These are phyloP conservation scores for Bimastos eiseni DNA, from an alignment of 2,888 invertebrate species.

Conservation along the genomic window DNA sequence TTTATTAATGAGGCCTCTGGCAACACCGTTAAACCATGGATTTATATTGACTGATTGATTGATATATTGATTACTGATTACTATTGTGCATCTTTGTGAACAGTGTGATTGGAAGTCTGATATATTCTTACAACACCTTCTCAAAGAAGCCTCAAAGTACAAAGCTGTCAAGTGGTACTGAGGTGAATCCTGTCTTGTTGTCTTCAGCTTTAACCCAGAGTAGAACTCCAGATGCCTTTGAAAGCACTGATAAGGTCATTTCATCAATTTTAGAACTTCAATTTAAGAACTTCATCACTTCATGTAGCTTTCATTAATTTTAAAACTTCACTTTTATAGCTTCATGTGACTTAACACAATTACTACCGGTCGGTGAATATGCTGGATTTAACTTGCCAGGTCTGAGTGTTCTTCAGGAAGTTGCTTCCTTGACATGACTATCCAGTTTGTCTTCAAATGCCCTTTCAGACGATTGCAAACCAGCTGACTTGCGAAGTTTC, in stretches of 20 bases:
- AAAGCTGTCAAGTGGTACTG: neutral
- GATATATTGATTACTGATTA: neutral
- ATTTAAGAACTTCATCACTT: neutral
- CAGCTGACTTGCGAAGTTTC: too few species aligned
- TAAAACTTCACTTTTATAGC: neutral
- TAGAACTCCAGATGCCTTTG: neutral
- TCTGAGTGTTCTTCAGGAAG: neutral
- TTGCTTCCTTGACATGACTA: neutral
- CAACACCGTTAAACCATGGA: too few species aligned
- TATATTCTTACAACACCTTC: slow-evolving; percentile 44
- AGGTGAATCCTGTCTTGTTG: neutral
- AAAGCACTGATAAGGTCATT: neutral
- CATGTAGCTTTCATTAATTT: neutral
- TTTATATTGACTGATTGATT: too few species aligned
- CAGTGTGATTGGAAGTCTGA: slow-evolving; percentile 42
- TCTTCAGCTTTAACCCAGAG: neutral
- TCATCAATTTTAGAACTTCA: neutral
- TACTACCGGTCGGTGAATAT: too few species aligned
- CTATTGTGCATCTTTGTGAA: neutral
- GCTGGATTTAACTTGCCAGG: neutral
- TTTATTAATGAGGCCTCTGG: too few species aligned
- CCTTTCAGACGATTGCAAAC: too few species aligned
- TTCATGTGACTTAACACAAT: neutral
- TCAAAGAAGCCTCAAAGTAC: slow-evolving; percentile 18
- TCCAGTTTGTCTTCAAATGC: too few species aligned